phyloP scores from a whole-genome alignment of 2,888 invertebrate genomes.

The Pseudococcus viburni region DNA sequence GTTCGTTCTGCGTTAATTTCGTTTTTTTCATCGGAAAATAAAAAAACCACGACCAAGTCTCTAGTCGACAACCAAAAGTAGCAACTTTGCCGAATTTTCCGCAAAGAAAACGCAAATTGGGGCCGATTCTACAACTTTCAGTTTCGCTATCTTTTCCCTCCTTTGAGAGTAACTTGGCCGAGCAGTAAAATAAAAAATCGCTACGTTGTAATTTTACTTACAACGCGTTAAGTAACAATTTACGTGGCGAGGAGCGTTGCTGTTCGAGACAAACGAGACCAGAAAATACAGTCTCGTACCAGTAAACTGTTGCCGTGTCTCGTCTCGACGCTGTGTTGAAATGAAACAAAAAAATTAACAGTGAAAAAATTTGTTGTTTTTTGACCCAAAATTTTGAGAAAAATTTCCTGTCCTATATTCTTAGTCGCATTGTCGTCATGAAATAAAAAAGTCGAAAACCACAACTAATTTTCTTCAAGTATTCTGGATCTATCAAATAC shows the following conservation, averaged over 20 bases:
- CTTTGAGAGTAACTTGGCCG: background rate
- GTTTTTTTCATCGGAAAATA: background rate
- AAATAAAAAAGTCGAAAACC: too few relatives aligned
- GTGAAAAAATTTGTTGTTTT: too few relatives aligned
- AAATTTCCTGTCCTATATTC: too few relatives aligned
- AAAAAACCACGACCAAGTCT: background rate
- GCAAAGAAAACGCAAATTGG: background rate
- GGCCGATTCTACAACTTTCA: conserved; percentile 17
- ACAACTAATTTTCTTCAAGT: too few relatives aligned
- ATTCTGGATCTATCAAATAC: too few relatives aligned
- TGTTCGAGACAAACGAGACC: too few relatives aligned
- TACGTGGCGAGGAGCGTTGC: background rate
- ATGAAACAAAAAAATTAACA: too few relatives aligned
- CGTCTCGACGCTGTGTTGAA: too few relatives aligned
- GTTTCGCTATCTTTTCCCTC: background rate
- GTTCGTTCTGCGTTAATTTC: background rate
- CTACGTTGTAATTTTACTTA: background rate
- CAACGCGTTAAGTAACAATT: background rate
- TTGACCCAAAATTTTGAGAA: too few relatives aligned
- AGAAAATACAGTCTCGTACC: too few relatives aligned
- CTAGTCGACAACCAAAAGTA: conserved; percentile 2
- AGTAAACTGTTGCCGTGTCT: too few relatives aligned
- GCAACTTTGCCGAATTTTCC: conserved; percentile 1
- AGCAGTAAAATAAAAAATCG: conserved; percentile 11
- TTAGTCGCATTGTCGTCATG: too few relatives aligned